phyloP scores from a whole-genome alignment of 2,888 invertebrate species.

The Tyria jacobaeae region DNA sequence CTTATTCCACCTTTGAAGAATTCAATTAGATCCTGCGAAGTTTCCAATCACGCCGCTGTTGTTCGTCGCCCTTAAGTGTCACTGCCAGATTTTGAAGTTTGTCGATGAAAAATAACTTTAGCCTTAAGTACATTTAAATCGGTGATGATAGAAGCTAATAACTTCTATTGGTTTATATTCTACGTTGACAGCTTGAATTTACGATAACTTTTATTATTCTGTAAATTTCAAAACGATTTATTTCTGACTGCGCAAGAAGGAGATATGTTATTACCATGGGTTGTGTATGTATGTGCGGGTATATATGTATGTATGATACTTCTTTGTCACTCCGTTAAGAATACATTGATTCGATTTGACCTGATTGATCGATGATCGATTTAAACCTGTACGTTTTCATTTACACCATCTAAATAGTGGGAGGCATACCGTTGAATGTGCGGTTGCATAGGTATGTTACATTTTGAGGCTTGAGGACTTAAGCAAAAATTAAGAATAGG shows the following conservation, averaged over 20 bases:
- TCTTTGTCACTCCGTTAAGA: no score
- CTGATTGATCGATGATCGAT: no score
- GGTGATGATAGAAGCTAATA: constrained; percentile 19
- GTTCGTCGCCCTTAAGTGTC: constrained; percentile 47
- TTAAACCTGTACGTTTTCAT: no score
- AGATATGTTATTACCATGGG: no score
- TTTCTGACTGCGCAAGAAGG: neutral
- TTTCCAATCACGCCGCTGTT: constrained; percentile 53
- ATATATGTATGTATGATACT: no score
- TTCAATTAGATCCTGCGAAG: constrained; percentile 57
- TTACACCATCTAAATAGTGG: no score
- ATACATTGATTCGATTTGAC: no score
- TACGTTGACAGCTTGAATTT: constrained; percentile 1
- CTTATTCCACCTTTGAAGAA: constrained; percentile 33
- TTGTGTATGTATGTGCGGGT: no score
- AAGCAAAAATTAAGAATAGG: no score
- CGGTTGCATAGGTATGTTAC: no score
- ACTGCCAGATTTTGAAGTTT: constrained; percentile 40
- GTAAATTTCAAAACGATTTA: neutral
- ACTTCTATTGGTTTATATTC: constrained; percentile 3
- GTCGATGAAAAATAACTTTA: constrained; percentile 39
- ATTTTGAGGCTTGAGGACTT: no score
- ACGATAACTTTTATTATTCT: neutral
- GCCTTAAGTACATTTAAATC: constrained; percentile 22
- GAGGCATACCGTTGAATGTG: no score